Conservation (phyloP, 2,888 invertebrate genomes). For the Drosophila kanekoi region DNA sequence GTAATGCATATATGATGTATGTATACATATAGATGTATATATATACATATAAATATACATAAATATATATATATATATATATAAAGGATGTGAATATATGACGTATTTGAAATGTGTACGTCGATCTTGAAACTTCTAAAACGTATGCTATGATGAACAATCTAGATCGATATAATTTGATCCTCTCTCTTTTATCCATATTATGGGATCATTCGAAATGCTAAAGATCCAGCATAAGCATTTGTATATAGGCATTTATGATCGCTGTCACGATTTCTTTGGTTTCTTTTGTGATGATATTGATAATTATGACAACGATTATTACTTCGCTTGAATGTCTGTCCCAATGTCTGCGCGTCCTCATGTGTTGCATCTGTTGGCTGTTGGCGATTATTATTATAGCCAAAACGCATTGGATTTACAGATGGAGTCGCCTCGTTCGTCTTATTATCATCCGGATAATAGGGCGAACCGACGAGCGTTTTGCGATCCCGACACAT, state of each 20-base stretch:
- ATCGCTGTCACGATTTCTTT: conserved; percentile 39
- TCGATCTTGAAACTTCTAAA: conserved; percentile 36
- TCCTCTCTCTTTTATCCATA: conserved; percentile 1
- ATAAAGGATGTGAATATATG: conserved; percentile 9
- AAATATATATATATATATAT: conserved; percentile 1
- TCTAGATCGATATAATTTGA: not conserved
- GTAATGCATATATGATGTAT: conserved; percentile 1
- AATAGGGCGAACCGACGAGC: conserved; percentile 60
- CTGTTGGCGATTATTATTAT: conserved; percentile 4
- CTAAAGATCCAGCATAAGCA: conserved; percentile 33
- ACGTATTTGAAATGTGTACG: conserved; percentile 1
- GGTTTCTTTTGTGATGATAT: conserved; percentile 41
- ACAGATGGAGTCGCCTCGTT: conserved; percentile 25
- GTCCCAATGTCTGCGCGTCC: conserved; percentile 33
- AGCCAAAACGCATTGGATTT: conserved; percentile 13
- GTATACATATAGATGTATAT: conserved; percentile 7
- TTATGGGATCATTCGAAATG: conserved; percentile 37
- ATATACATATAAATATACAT: conserved; percentile 2
- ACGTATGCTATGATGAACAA: conserved; percentile 4
- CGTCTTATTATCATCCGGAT: conserved; percentile 40
- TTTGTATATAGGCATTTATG: conserved; percentile 37
- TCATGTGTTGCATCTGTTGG: not conserved
- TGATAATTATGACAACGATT: conserved; percentile 37
- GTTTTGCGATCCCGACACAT: conserved; percentile 68
- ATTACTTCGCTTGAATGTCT: conserved; percentile 62